These are phyloP conservation scores for Ditula angustiorana DNA, from an alignment of 2,888 invertebrate species.

Conservation along the genomic window DNA sequence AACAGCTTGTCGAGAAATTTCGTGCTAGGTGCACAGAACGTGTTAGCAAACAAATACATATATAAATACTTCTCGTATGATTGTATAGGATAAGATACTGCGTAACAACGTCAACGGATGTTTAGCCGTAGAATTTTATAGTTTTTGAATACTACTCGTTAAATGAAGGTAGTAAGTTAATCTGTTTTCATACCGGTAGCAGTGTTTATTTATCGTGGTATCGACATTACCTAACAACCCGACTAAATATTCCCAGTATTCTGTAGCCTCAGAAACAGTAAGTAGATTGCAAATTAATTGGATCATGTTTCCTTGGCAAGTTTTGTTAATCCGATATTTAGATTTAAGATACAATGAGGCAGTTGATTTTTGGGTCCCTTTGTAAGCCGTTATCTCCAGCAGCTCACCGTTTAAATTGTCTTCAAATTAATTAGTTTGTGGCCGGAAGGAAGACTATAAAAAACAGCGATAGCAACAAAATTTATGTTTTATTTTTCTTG, in stretches of 20 bases:
- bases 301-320: neutral
- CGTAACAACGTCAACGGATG: constrained; percentile 15
- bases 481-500: neutral
- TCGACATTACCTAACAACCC: neutral
- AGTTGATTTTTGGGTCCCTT: neutral
- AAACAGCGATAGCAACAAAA: no score
- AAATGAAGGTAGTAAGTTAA: constrained; percentile 1
- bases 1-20: no score
- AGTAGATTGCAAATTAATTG: neutral
- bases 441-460: no score
- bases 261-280: neutral
- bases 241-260: neutral
- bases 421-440: neutral
- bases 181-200: constrained; percentile 13
- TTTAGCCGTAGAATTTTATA: neutral
- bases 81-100: neutral
- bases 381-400: neutral
- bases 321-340: constrained; percentile 6
- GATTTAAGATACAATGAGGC: neutral
- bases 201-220: neutral
- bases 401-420: neutral
- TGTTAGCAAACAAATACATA: no score
- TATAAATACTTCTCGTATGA: neutral
- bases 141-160: constrained; percentile 4
- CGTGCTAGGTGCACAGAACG: no score